Conservation (phyloP, 2,797 vertebrate genomes). For the Pantherophis vulpinus region DNA sequence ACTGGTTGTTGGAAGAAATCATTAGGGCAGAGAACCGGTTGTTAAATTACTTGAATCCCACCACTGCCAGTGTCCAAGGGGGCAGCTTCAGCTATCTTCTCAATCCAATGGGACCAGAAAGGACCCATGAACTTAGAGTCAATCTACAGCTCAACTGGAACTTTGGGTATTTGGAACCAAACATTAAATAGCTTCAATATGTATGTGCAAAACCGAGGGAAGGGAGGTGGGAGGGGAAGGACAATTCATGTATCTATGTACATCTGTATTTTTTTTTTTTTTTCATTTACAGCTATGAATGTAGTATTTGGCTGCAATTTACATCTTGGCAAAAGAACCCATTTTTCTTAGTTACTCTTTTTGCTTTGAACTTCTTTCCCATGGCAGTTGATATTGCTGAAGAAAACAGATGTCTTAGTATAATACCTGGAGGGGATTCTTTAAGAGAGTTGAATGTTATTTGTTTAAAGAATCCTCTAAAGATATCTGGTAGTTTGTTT, state of each 20-base stretch:
- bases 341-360: constrained; percentile 49
- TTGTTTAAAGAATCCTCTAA: constrained; percentile 65
- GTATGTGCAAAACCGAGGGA: neutral
- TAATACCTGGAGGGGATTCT: constrained; percentile 58
- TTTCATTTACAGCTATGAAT: constrained; percentile 47
- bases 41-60: too few species aligned
- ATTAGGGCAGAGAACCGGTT: too few species aligned
- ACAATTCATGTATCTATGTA: neutral
- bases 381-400: constrained; percentile 61
- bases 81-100: neutral
- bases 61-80: neutral
- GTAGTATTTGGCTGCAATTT: constrained; percentile 54
- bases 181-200: neutral
- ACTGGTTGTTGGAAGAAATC: too few species aligned
- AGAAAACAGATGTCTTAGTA: constrained; percentile 68
- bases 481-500: constrained; percentile 62
- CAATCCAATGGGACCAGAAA: neutral
- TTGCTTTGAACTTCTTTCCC: constrained; percentile 71
- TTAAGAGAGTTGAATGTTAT: constrained; percentile 61
- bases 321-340: constrained; percentile 59
- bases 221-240: neutral
- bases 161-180: constrained; percentile 33
- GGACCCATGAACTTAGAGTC: neutral
- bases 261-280: neutral
- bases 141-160: neutral